These are phyloP conservation scores for Acanthaster planci DNA, from an alignment of 35 echinoderm and acorn worm species.

Conservation along the genomic window DNA sequence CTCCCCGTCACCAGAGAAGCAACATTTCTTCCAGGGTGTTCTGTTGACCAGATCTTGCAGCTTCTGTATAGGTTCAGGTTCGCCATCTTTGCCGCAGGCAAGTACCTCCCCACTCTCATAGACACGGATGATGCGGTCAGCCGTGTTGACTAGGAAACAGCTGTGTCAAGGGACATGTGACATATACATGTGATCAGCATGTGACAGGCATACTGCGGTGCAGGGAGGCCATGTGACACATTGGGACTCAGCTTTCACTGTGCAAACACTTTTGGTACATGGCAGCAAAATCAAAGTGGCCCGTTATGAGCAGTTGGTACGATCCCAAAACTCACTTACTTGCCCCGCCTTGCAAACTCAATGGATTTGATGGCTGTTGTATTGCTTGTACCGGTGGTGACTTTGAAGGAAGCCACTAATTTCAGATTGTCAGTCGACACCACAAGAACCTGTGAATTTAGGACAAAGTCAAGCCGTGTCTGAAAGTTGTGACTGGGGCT, in stretches of 20 bases:
- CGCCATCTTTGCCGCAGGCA: constrained; percentile 88
- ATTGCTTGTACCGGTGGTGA: constrained; percentile 88
- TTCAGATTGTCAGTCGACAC: constrained; percentile 58
- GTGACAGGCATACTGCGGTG: background rate
- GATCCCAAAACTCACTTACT: constrained; percentile 65
- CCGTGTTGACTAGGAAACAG: constrained; percentile 94
- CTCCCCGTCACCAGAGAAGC: constrained; percentile 96
- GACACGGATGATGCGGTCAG: constrained; percentile 91
- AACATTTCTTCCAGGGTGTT: constrained; percentile 99
- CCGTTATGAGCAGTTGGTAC: too few relatives aligned
- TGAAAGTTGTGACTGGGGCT: background rate
- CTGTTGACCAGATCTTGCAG: constrained; percentile 95
- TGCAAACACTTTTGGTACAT: too few relatives aligned
- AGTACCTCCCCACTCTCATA: constrained; percentile 95
- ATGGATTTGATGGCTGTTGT: constrained; percentile 97
- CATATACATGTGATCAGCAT: background rate
- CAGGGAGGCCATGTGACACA: background rate
- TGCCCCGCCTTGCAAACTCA: constrained; percentile 93
- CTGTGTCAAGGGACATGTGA: constrained; percentile 26
- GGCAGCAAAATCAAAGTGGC: too few relatives aligned
- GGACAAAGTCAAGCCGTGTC: background rate
- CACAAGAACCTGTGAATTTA: constrained; percentile 65
- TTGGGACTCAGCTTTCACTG: too few relatives aligned
- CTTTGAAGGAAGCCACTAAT: constrained; percentile 75
- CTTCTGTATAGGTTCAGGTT: constrained; percentile 98